phyloP scores from a whole-genome alignment of 2,888 invertebrate genomes.

The Chloroclystis v-ata region DNA sequence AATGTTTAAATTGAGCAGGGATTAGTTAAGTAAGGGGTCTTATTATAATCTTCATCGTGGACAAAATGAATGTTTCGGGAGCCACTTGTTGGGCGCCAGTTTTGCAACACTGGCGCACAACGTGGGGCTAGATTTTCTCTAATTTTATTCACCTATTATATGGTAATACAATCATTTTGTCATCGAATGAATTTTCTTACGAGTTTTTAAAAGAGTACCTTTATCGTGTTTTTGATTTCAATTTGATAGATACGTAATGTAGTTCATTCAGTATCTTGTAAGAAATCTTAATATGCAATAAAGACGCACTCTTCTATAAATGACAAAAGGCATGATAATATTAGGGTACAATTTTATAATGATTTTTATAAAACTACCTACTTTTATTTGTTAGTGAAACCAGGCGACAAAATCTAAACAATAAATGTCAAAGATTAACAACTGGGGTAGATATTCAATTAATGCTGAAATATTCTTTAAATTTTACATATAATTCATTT shows the following conservation, averaged over 20 bases:
- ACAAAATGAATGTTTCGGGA: constrained; percentile 16
- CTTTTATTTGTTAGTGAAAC: constrained; percentile 35
- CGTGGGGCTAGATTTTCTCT: constrained; percentile 1
- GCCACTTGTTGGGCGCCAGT: constrained; percentile 20
- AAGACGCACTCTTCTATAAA: constrained; percentile 14
- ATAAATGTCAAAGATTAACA: constrained; percentile 65
- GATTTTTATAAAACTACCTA: constrained; percentile 27
- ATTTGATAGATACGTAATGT: constrained; percentile 1
- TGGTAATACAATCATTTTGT: constrained; percentile 3
- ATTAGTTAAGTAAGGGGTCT: neutral
- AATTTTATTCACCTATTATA: neutral
- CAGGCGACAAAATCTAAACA: constrained; percentile 69
- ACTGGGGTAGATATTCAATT: constrained; percentile 63
- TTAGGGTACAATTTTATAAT: constrained; percentile 21
- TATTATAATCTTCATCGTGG: constrained; percentile 14
- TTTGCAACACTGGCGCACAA: constrained; percentile 22
- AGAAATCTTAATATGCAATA: constrained; percentile 7
- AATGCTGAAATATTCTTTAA: constrained; percentile 71
- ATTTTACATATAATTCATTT: constrained; percentile 74
- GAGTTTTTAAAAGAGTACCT: constrained; percentile 8
- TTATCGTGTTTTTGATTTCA: constrained; percentile 2
- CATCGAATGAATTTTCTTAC: constrained; percentile 9
- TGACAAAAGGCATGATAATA: constrained; percentile 13
- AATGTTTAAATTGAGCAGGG: no score
- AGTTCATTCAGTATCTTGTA: constrained; percentile 6